phyloP scores from a whole-genome alignment of 1,140 invertebrate species.

The Hermetia illucens region DNA sequence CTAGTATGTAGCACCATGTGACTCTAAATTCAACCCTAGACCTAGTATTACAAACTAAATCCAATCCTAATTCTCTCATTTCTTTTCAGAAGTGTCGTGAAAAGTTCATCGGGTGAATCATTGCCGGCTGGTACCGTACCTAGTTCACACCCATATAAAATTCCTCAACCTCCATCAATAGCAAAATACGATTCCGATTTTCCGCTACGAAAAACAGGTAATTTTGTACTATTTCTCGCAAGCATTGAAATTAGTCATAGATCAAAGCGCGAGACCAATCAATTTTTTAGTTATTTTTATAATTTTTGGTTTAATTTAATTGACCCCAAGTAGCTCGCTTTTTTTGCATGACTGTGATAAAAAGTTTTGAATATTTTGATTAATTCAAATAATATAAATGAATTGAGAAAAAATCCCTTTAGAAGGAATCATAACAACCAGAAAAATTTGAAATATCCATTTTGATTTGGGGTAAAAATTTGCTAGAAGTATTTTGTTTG shows the following conservation, averaged over 20 bases:
- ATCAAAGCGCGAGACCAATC: no score
- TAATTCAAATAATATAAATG: no score
- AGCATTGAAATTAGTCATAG: no score
- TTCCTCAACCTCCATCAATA: conserved; percentile 39
- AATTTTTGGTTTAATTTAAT: no score
- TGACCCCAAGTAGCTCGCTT: no score
- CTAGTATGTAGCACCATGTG: background rate
- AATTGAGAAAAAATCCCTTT: background rate
- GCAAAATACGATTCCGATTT: conserved; percentile 73
- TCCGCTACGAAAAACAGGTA: conserved; percentile 89
- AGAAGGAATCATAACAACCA: background rate
- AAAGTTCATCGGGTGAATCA: conserved; percentile 43
- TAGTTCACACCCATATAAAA: conserved; percentile 50
- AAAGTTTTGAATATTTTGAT: no score
- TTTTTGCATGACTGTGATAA: no score
- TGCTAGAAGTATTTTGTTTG: background rate
- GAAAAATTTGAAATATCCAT: background rate
- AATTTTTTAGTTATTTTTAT: no score
- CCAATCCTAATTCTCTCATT: background rate
- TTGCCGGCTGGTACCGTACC: conserved; percentile 37
- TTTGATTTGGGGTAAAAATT: background rate
- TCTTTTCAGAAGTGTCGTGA: conserved; percentile 39
- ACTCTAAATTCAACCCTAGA: conserved; percentile 3
- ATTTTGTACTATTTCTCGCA: conserved; percentile 13
- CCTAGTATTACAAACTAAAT: background rate